Evolutionary conservation across 1,140 invertebrate genomes (phyloP), one percentile per base, ranked within the genome.

Genomic region (Meloidogyne chitwoodi): DNA sequence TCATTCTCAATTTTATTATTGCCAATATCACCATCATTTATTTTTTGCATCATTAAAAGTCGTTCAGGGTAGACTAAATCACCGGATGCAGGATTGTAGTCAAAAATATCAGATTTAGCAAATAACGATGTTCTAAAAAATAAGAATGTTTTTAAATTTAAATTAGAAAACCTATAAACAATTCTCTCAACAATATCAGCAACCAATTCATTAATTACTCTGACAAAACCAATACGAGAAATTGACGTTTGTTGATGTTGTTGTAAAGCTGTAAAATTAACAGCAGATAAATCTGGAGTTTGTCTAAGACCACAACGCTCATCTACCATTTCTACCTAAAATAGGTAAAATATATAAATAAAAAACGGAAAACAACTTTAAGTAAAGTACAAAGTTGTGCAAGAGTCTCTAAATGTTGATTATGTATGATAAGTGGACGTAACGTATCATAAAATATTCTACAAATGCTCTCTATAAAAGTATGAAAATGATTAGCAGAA

Each of bases 61-160:
- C 98, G 96, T 83, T 97, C 93, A 0, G 96, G 96, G 90, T 99
- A 99, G 0, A 94, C 94, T 63, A 99, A 89, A 89, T 99, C 96
- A 0, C 96, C 96, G 19, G 93, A 91, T 19, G 94, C 94, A 12
- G 96, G 93, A 78, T 92, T 85, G 81, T 90, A 91, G 62, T 70
- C 91, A 29, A 93, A 88, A 80, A 99, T 94, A 88, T 99, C 96
- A 2, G 92, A 92, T 74, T 93, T 91, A 64, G 98, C 91, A 88
- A 96, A 98, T 70, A 98, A 91, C 89, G 97, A 93, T 2, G 94
- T 93, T 66, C 83, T 85, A 68, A 67, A 81, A 62, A 27, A 22
- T 26, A 31, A 14, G 14, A 38, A 72, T 16, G 19, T 10, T 26
- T 24, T 34, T 56, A 78, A 76, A 31, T 27, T 14, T 62, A 10